Conservation (phyloP, 2,888 invertebrate genomes). For the Diloba caeruleocephala region DNA sequence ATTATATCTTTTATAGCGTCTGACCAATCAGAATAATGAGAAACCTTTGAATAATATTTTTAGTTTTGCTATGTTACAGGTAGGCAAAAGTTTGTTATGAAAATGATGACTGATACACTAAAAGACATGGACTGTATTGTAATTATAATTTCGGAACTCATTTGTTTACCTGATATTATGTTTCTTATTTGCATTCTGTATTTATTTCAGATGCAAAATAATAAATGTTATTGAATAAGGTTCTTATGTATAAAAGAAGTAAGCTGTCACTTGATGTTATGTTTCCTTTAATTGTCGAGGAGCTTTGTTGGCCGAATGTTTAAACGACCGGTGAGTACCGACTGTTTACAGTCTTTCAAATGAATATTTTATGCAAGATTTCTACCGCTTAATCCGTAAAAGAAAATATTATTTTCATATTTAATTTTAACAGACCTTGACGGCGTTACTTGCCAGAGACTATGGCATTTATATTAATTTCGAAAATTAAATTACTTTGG, state of each 20-base stretch:
- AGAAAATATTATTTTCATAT: slow-evolving; percentile 2
- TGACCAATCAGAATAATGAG: slow-evolving; percentile 5
- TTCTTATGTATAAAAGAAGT: slow-evolving; percentile 9
- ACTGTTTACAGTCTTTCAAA: slow-evolving; percentile 8
- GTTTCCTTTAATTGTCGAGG: slow-evolving; percentile 12
- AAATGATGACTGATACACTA: slow-evolving; percentile 30
- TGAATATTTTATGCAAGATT: slow-evolving; percentile 22
- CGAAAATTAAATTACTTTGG: slow-evolving; percentile 1
- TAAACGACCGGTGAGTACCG: slow-evolving; percentile 1
- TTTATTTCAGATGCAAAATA: slow-evolving; percentile 7
- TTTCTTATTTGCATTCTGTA: slow-evolving; percentile 2
- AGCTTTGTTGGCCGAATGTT: background rate
- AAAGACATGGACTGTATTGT: slow-evolving; percentile 21
- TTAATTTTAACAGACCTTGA: slow-evolving; percentile 3
- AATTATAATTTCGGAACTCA: slow-evolving; percentile 19
- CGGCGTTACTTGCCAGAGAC: slow-evolving; percentile 2
- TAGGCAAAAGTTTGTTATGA: slow-evolving; percentile 11
- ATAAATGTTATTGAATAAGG: slow-evolving; percentile 13
- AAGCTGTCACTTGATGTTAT: slow-evolving; percentile 22
- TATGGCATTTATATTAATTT: slow-evolving; percentile 26
- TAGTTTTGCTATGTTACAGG: slow-evolving; percentile 14
- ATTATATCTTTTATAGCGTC: background rate
- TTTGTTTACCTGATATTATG: slow-evolving; percentile 7
- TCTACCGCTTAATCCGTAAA: background rate
- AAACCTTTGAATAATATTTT: slow-evolving; percentile 7